Conservation (phyloP, 2,888 invertebrate genomes). For the Pachycephus smyrnensis region DNA sequence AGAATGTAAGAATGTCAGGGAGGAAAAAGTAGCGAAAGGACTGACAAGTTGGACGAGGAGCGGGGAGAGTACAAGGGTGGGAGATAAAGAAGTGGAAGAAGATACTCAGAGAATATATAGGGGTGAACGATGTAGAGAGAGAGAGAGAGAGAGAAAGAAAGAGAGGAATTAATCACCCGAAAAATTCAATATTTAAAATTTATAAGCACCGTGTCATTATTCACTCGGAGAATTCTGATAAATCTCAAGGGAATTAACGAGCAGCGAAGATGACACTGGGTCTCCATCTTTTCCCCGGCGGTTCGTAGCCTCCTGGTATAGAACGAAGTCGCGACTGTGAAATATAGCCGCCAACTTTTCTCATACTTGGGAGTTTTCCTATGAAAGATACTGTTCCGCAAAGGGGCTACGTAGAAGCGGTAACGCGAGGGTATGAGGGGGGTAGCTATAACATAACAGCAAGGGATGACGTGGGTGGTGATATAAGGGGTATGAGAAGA, state of each 20-base stretch:
- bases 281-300: slow-evolving; percentile 43
- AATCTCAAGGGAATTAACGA: slow-evolving; percentile 63
- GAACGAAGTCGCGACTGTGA: slow-evolving; percentile 41
- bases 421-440: slow-evolving; percentile 20
- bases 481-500: background rate
- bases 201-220: slow-evolving; percentile 54
- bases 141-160: background rate
- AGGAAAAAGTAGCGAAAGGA: background rate
- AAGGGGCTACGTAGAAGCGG: slow-evolving; percentile 18
- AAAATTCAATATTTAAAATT: slow-evolving; percentile 57
- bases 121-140: background rate
- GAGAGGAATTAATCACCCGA: slow-evolving; percentile 29
- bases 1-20: background rate
- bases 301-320: background rate
- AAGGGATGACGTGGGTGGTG: slow-evolving; percentile 14
- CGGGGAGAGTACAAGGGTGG: background rate
- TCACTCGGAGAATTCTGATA: slow-evolving; percentile 55
- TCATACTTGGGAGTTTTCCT: slow-evolving; percentile 57
- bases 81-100: background rate
- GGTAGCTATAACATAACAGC: slow-evolving; percentile 33
- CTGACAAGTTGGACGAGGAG: background rate
- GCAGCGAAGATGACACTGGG: slow-evolving; percentile 60
- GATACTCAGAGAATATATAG: background rate
- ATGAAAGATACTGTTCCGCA: slow-evolving; percentile 20
- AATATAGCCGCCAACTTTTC: slow-evolving; percentile 63